Evolutionary conservation across 2,113 vertebrate genomes (phyloP).

Genomic region (Ictidomys tridecemlineatus): DNA sequence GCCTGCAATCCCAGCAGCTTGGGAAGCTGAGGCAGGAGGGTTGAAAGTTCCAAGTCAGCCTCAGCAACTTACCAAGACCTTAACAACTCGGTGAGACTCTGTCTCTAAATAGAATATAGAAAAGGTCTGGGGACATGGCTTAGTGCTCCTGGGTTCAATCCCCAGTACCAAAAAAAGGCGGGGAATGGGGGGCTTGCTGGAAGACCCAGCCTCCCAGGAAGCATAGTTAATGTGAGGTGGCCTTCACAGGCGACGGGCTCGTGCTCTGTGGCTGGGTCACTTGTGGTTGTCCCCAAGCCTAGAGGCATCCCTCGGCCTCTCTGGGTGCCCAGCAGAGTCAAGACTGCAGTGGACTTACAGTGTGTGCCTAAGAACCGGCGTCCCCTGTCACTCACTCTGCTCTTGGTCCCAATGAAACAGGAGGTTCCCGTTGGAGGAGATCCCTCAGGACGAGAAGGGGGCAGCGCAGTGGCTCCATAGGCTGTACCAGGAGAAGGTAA

Average conservation of each 20-base stretch:
- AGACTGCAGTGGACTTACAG: rapidly evolving
- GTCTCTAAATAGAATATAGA: neutral
- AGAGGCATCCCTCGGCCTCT: neutral
- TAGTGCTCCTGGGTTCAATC: no score
- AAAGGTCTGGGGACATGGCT: no score
- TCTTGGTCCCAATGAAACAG: constrained; percentile 83
- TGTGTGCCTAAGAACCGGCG: rapidly evolving
- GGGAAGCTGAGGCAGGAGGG: no score
- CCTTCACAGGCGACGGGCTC: neutral
- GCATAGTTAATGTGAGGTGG: rapidly evolving
- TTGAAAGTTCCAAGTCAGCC: neutral
- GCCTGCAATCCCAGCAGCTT: no score
- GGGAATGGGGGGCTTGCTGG: neutral
- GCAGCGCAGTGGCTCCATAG: constrained; percentile 97
- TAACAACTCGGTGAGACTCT: neutral
- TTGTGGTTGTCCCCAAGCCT: rapidly evolving
- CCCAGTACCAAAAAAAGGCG: no score
- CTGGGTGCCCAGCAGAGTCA: neutral
- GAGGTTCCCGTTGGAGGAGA: constrained; percentile 96
- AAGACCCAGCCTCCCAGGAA: neutral
- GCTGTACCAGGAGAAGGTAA: constrained; percentile 98
- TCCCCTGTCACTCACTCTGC: neutral
- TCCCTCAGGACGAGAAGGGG: constrained; percentile 95
- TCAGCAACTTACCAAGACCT: neutral
- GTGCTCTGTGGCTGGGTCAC: rapidly evolving